phyloP scores from a whole-genome alignment of 2,113 vertebrate species.

The Porphyrio hochstetteri region DNA sequence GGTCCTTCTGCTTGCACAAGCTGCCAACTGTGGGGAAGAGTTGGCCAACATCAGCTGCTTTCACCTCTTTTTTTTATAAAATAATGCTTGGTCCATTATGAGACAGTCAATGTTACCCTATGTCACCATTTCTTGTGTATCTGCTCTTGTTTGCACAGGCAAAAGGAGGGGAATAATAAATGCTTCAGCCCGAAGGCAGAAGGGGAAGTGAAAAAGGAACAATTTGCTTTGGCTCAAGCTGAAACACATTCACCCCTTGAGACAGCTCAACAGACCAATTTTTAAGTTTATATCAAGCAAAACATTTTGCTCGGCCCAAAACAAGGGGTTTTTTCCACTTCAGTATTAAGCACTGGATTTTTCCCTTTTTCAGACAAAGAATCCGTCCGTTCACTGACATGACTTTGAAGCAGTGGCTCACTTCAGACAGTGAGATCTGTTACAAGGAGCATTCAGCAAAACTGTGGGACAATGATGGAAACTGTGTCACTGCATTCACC shows the following conservation, averaged over 20 bases:
- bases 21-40: conserved; percentile 79
- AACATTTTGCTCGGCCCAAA: not conserved
- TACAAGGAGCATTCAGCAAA: not conserved
- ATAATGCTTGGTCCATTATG: not conserved
- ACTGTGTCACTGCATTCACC: not conserved
- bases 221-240: conserved; percentile 23
- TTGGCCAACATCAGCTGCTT: not conserved
- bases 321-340: not conserved
- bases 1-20: conserved; percentile 85
- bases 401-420: not conserved
- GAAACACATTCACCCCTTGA: not conserved
- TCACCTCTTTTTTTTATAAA: not conserved
- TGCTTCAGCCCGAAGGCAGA: not conserved
- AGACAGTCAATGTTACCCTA: not conserved
- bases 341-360: not conserved
- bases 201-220: conserved; percentile 27
- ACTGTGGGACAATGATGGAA: not conserved
- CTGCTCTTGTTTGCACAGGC: not conserved
- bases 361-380: not conserved
- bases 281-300: conserved; percentile 4
- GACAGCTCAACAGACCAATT: not conserved
- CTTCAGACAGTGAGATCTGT: not conserved
- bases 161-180: not conserved
- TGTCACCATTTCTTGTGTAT: not conserved
- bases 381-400: not conserved